Percentiles rank a stretch among this genome's conserved stretches.
phyloP scores from a whole-genome alignment of 2,113 vertebrate genomes.

The Merops nubicus region DNA sequence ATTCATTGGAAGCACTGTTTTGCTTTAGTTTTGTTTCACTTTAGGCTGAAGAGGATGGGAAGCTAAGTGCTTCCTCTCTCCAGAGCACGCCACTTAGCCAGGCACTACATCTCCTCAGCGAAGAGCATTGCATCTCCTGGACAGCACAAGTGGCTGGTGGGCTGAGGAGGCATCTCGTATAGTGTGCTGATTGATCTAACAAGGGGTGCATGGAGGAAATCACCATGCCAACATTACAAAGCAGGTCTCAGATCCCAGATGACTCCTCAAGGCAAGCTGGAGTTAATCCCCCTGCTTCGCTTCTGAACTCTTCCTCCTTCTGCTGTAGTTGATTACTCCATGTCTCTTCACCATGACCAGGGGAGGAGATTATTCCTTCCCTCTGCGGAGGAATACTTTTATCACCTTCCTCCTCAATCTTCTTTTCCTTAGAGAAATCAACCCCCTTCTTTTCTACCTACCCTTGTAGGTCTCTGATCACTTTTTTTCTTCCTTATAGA shows the following conservation, averaged over 20 bases:
- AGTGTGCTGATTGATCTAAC: fast-evolving
- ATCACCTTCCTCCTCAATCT: neutral
- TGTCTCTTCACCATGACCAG: neutral
- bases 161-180: neutral
- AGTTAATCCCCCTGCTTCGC: neutral
- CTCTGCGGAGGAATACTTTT: neutral
- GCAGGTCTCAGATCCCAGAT: neutral
- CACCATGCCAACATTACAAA: fast-evolving
- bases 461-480: neutral
- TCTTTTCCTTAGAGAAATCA: neutral
- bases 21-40: neutral
- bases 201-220: neutral
- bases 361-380: neutral
- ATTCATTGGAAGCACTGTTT: neutral
- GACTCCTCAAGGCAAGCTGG: neutral
- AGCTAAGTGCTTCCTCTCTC: neutral
- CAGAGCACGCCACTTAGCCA: neutral
- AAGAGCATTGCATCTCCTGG: neutral
- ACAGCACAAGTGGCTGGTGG: neutral
- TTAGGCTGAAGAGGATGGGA: neutral
- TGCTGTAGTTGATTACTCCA: fast-evolving
- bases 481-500: neutral
- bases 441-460: neutral
- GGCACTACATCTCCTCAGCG: neutral
- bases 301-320: neutral